Evolutionary conservation across 2,888 invertebrate genomes (phyloP).

Genomic region (Acleris laterana): DNA sequence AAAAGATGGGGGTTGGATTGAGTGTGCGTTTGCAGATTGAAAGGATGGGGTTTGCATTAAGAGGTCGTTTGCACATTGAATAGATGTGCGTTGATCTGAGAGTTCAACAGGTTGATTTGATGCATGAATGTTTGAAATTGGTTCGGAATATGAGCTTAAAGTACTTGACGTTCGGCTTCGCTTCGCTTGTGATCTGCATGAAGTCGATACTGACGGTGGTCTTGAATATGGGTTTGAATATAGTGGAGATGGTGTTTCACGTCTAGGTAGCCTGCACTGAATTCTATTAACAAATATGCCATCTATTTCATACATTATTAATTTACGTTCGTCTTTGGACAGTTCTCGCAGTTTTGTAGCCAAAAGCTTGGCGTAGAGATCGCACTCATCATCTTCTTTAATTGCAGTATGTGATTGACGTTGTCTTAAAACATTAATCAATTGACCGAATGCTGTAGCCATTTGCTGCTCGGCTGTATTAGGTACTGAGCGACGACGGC

Average conservation of each 20-base stretch:
- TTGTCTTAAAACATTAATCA: conserved; percentile 34
- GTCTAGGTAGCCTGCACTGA: conserved; percentile 30
- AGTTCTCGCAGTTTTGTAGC: conserved; percentile 43
- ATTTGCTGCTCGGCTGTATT: conserved; percentile 32
- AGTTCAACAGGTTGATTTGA: conserved; percentile 2
- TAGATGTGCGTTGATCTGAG: neutral
- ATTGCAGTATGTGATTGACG: conserved; percentile 15
- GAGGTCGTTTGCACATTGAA: conserved; percentile 1
- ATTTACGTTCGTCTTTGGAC: conserved; percentile 37
- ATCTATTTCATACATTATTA: conserved; percentile 41
- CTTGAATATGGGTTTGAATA: conserved; percentile 5
- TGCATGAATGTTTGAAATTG: conserved; percentile 1
- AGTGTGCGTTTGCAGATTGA: neutral
- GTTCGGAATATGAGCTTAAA: conserved; percentile 3
- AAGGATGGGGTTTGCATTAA: neutral
- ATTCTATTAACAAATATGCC: conserved; percentile 37
- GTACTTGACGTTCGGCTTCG: neutral
- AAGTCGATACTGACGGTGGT: neutral
- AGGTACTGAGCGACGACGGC: conserved; percentile 12
- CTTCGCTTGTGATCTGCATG: conserved; percentile 4
- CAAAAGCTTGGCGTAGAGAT: conserved; percentile 37
- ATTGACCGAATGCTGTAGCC: conserved; percentile 33
- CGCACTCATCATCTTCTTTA: conserved; percentile 35
- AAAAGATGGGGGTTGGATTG: no score
- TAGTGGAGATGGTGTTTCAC: conserved; percentile 29